Evolutionary conservation across 37 sponge, comb jelly and placozoan species (phyloP), one percentile per base, ranked within the genome.

Genomic region (Petrosia ficiformis): DNA sequence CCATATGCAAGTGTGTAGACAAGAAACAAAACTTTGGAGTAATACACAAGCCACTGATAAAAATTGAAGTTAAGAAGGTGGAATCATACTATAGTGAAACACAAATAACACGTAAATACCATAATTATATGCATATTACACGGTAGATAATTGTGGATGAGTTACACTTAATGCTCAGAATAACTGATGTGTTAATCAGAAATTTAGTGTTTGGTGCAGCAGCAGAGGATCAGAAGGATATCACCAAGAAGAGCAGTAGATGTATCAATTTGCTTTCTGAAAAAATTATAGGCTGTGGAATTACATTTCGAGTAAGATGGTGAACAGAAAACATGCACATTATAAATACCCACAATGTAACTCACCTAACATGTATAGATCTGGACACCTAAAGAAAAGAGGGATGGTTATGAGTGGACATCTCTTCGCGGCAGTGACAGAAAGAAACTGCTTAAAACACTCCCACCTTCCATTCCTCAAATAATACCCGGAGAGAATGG

Each of bases 81-180:
- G n/a, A n/a, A n/a, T n/a, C n/a, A n/a, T n/a, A n/a, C n/a, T n/a
- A n/a, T n/a, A n/a, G n/a, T n/a, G n/a, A n/a, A n/a, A n/a, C n/a
- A n/a, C n/a, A n/a, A n/a, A n/a, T n/a, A n/a, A n/a, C 14, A 48
- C 14, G 54, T 48, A 48, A 48, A 48, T 48, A 19, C 14, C 14
- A 8, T 48, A 19, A 48, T 14, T 48, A 19, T 48, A 48, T 14
- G 8, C 8, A 48, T 48, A 48, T 48, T 19, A 19, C 14, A 48
- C 8, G 8, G 14, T 14, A 48, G 54, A 14, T 48, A 14, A 14
- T 48, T 48, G 14, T 48, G 8, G 75, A 74, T 57, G 75, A 57
- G 37, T 61, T 74, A 8, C 75, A 74, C 75, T 34, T 74, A 39
- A 31, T 74, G 19, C 43, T 74, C 14, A 39, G 72, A 25, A 42